Conservation (phyloP, 2,797 vertebrate species). For the Poliocrania exsul region DNA sequence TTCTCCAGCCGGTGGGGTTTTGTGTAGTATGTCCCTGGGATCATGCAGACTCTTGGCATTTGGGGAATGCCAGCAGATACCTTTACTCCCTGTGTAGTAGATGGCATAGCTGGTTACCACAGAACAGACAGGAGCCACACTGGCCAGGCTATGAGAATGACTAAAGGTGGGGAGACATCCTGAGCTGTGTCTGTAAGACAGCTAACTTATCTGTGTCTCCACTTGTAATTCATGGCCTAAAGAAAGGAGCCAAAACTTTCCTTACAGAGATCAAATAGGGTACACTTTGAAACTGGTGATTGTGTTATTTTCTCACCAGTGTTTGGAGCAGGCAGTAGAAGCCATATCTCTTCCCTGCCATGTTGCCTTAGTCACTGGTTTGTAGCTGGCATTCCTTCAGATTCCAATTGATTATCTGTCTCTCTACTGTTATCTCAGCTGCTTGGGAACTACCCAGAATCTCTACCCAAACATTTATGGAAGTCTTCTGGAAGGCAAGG, state of each 20-base stretch:
- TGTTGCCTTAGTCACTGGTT: background rate
- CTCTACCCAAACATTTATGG: background rate
- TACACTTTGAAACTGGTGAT: background rate
- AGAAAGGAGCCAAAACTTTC: background rate
- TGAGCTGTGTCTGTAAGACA: background rate
- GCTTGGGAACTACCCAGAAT: background rate
- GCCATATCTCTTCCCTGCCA: background rate
- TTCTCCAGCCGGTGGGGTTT: background rate
- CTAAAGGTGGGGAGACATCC: background rate
- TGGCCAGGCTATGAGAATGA: background rate
- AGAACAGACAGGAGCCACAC: background rate
- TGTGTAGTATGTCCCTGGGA: background rate
- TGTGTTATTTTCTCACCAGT: background rate
- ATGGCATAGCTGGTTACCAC: background rate
- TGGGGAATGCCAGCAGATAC: background rate
- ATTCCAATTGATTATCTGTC: background rate
- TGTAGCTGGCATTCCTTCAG: background rate
- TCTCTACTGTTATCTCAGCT: background rate
- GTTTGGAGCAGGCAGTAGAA: background rate
- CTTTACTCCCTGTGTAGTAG: accelerated
- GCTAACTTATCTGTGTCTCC: background rate
- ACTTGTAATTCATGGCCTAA: background rate
- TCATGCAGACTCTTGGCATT: background rate
- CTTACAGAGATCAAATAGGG: background rate
- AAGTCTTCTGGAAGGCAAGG: background rate